These are phyloP conservation scores for Cryptoblepharus egeriae DNA, from an alignment of 2,797 vertebrate genomes.

Conservation along the genomic window DNA sequence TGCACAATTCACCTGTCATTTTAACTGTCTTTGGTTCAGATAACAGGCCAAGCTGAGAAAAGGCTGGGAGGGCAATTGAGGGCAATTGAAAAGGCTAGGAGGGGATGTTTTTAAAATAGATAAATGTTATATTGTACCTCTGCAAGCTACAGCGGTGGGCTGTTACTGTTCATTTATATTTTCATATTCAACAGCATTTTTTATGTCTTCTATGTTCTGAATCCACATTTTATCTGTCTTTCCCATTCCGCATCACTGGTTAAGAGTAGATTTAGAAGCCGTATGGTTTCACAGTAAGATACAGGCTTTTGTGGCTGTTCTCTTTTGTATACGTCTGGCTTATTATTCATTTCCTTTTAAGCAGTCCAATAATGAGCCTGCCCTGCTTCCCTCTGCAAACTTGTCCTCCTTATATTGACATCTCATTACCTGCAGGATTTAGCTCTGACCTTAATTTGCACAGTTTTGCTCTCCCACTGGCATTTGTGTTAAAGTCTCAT, in stretches of 20 bases:
- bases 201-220: neutral
- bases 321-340: slow-evolving; percentile 3
- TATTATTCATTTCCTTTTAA: slow-evolving; percentile 32
- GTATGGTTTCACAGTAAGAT: neutral
- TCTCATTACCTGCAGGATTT: slow-evolving; percentile 42
- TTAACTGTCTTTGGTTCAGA: too few relatives aligned
- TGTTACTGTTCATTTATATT: neutral
- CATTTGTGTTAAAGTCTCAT: slow-evolving; percentile 26
- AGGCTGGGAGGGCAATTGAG: too few relatives aligned
- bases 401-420: slow-evolving; percentile 32
- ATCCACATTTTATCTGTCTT: neutral
- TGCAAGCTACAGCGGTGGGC: too few relatives aligned
- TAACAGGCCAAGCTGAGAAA: too few relatives aligned
- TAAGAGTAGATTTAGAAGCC: neutral
- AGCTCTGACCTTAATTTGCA: slow-evolving; percentile 45
- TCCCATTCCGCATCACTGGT: neutral
- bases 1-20: too few relatives aligned
- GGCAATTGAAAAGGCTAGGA: too few relatives aligned
- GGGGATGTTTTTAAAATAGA: too few relatives aligned
- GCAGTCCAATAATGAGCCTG: slow-evolving; percentile 28
- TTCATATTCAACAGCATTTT: neutral
- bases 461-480: slow-evolving; percentile 36
- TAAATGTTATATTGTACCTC: too few relatives aligned
- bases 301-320: slow-evolving; percentile 10
- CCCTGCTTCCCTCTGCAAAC: slow-evolving; percentile 13